Evolutionary conservation across 2,797 vertebrate genomes (phyloP).

Genomic region (Hirundo rustica): DNA sequence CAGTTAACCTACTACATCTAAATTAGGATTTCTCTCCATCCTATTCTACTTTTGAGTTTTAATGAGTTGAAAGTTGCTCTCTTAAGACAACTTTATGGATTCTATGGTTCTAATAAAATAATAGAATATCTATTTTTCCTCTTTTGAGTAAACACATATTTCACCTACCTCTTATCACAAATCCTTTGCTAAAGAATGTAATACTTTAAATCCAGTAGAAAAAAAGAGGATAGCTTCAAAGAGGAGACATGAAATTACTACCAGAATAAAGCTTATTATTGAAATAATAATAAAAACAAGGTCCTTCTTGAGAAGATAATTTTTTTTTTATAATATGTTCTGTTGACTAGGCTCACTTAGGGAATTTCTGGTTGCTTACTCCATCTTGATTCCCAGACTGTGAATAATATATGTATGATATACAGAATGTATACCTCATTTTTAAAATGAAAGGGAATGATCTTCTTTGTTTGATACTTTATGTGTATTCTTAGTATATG

Average conservation of each 20-base stretch:
- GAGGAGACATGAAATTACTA: neutral
- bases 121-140: neutral
- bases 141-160: neutral
- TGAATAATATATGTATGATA: neutral
- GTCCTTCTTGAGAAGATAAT: neutral
- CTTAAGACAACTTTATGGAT: neutral
- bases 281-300: neutral
- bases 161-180: neutral
- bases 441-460: neutral
- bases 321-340: neutral
- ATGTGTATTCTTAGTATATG: neutral
- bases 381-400: neutral
- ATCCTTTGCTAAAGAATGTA: neutral
- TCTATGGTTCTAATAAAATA: neutral
- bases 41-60: neutral
- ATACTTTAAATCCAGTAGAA: neutral
- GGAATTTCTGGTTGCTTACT: neutral
- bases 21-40: neutral
- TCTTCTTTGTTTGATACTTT: neutral
- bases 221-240: neutral
- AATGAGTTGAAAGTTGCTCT: neutral
- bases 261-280: neutral
- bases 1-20: neutral
- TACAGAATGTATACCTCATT: neutral
- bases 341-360: neutral